Evolutionary conservation across 2,113 vertebrate species (phyloP).

Genomic region (Mola mola): DNA sequence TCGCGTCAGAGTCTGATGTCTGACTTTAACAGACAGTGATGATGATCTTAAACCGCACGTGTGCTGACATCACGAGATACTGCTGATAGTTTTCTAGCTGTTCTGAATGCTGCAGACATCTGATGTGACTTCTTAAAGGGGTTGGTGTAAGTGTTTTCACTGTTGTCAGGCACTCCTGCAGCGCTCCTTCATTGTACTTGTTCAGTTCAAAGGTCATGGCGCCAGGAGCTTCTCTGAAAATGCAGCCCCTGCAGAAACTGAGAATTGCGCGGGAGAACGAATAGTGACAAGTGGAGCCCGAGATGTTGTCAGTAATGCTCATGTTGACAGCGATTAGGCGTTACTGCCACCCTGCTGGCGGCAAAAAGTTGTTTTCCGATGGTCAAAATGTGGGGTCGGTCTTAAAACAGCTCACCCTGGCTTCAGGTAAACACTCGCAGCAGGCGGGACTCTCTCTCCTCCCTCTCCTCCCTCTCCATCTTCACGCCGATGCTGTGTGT

Average conservation of each 20-base stretch:
- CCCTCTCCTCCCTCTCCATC: background rate
- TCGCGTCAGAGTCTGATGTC: conserved; percentile 1
- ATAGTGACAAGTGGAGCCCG: conserved; percentile 18
- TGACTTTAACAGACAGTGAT: conserved; percentile 25
- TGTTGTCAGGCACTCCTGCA: background rate
- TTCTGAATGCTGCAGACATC: background rate
- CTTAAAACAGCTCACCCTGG: conserved; percentile 22
- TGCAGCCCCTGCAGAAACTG: conserved; percentile 20
- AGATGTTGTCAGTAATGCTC: conserved; percentile 40
- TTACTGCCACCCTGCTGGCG: conserved; percentile 15
- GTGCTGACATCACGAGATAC: conserved; percentile 11
- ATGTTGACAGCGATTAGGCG: conserved; percentile 35
- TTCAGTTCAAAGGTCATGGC: conserved; percentile 32
- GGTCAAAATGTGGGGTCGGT: conserved; percentile 25
- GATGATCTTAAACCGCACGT: conserved; percentile 34
- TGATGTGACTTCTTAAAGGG: background rate
- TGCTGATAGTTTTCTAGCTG: conserved; percentile 5
- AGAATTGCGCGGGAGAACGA: conserved; percentile 16
- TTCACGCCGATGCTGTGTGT: too few relatives aligned
- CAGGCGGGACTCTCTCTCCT: background rate
- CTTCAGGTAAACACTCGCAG: conserved; percentile 36
- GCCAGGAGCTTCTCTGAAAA: conserved; percentile 21
- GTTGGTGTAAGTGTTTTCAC: background rate
- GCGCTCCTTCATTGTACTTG: conserved; percentile 8
- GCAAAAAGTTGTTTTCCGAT: conserved; percentile 49